Evolutionary conservation across 2,113 vertebrate species (phyloP), one percentile per base, ranked within the genome.

Genomic region (Prinia subflava): DNA sequence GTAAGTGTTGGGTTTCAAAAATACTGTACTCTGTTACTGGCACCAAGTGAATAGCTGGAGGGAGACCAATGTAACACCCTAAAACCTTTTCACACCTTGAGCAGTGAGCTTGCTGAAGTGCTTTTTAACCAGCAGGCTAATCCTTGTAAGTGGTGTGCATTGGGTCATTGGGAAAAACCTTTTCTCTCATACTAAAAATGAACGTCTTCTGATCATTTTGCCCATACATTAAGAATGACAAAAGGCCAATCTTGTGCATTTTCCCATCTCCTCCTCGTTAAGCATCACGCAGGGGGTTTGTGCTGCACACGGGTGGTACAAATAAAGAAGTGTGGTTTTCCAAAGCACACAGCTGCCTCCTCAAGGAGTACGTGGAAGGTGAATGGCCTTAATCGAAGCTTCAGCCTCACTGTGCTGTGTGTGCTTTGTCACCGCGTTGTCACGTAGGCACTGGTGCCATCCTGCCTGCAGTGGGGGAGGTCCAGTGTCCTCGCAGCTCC

Each of bases 361-460:
- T 39, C 37, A 53, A 46, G 59, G 55, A 46, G 35, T 15, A 20
- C 0, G 2, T 33, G 28, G 70, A 57, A 71, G 41, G 37, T 17
- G 60, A 49, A 21, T 14, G 60, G 35, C 68, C n/a, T 46, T 28
- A 2, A 13, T 35, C 10, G 77, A 22, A 80, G 63, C 42, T 31
- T 80, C 21, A 5, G 1, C 9, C 4, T 9, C 6, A 0, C 20
- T 21, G 0, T 39, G 35, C 7, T n/a, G 64, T 39, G 52, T 50
- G 63, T 25, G 52, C 13, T 6, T 87, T 65, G 69, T 56, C 6
- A 11, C 44, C 4, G 2, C 53, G 31, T 27, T 91, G 67, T 83
- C 77, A 92, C 17, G 9, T 87, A 84, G 90, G 75, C 50, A 5
- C 80, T 53, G 70, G 39, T 93, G 60, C 90, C 88, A 71, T 96